Percentiles rank a stretch among this genome's conserved stretches.
phyloP scores from a whole-genome alignment of 53 echinoderm and acorn worm species.

The Pentamera pediparva region DNA sequence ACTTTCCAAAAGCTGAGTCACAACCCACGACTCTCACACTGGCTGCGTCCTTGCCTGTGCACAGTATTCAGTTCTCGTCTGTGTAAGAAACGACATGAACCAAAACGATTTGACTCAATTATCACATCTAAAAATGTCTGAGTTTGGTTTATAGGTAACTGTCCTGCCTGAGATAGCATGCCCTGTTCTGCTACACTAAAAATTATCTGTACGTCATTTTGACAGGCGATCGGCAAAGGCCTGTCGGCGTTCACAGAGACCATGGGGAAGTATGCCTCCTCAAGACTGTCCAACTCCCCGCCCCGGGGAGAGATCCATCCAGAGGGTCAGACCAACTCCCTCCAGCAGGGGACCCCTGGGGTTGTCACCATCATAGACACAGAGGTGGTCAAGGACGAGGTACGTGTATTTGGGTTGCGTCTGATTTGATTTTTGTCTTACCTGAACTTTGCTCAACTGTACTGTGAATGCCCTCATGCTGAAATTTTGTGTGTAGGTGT shows the following conservation, averaged over 20 bases:
- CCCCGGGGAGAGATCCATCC: constrained; percentile 58
- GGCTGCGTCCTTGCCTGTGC: too few relatives aligned
- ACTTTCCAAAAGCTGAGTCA: too few relatives aligned
- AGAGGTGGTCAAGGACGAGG: constrained; percentile 74
- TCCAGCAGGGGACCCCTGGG: constrained; percentile 67
- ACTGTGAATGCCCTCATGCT: background rate
- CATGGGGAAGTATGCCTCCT: constrained; percentile 77
- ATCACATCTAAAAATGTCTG: too few relatives aligned
- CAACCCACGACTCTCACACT: too few relatives aligned
- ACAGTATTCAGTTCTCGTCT: too few relatives aligned
- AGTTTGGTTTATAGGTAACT: too few relatives aligned
- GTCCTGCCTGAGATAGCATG: too few relatives aligned
- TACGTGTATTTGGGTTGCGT: constrained; percentile 30
- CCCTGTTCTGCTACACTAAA: background rate
- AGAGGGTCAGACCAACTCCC: constrained; percentile 55
- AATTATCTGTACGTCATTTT: background rate
- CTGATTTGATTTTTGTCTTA: too few relatives aligned
- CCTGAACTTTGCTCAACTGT: background rate
- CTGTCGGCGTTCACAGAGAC: constrained; percentile 94
- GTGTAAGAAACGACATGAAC: too few relatives aligned
- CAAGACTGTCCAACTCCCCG: constrained; percentile 78
- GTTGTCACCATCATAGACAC: constrained; percentile 91
- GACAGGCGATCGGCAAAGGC: constrained; percentile 90
- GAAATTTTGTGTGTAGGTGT: background rate
- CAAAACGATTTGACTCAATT: too few relatives aligned